Evolutionary conservation across 2,797 vertebrate genomes (phyloP), one percentile per base, ranked within the genome.

Genomic region (Stomatorhinus walkeri): DNA sequence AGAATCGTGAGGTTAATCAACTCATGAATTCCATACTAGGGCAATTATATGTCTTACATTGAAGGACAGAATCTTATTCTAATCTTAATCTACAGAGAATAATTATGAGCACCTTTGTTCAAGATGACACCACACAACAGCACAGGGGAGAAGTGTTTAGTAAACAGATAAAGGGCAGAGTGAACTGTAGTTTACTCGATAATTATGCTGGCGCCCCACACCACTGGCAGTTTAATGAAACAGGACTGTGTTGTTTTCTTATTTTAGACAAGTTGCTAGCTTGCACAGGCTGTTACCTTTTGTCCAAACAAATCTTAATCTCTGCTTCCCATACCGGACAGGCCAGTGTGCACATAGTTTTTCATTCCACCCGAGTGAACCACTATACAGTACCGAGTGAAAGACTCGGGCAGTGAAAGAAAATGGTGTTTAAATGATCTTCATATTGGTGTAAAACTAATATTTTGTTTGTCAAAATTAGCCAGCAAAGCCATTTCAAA

Each of bases 151-250:
- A 76, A 76, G 28, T 14, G 12, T 19, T 72, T 76, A 79, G 14
- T 89, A 68, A 83, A 68, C 43, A 88, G 49, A 59, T 56, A 46
- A 64, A 59, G 81, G 85, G 48, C 89, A 89, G 24, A 85, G 48
- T 61, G 54, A 88, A 49, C 68, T 90, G 51, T 88, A 87, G 28
- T 64, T 68, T 49, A 43, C 64, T 87, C 16, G 6, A 40, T 89
- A 89, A 89, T 91, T 89, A 68, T 24, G 28, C 84, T 52, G 52
- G 24, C 6, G 3, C 56, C 89, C 22, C 90, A 87, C 85, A 85
- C 40, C 90, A 90, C 90, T 90, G 89, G 89, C 59, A 87, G 59
- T 88, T 87, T 89, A 92, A 92, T 92, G 90, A 90, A 88, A 89
- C 90, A 83, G 87, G 89, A 76, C 64, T 76, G 84, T 46, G 48